Evolutionary conservation across 1,140 invertebrate genomes (phyloP), one percentile per base, ranked within the genome.

Genomic region (Goniozus legneri): DNA sequence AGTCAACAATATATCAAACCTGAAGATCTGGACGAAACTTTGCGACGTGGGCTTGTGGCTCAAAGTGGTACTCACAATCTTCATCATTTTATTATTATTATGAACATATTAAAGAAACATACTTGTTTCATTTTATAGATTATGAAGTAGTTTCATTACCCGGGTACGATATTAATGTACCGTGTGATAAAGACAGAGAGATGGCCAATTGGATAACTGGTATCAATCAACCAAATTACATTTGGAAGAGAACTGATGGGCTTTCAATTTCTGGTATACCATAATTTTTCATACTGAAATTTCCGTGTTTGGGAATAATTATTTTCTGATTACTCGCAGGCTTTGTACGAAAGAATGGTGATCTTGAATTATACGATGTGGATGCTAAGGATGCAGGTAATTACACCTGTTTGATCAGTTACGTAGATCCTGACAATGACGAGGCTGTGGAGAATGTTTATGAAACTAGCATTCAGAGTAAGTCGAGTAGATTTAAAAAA

Each of bases 381-480:
- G 63, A 68, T 20, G 50, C 56, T 13, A 64, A 59, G 50, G 64
- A 69, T 39, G 55, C 65, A 1, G 67, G 64, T 36, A 71, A 71
- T 60, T 72, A 72, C 55, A 64, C 59, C 2, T 72, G 69, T 42
- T 47, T 58, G 19, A 56, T 69, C 30, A 67, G 50, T 12, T 71
- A 69, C 48, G 59, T 62, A 21, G 62, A 68, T 50, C 65, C 68
- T 15, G 68, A 71, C 39, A 69, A 65, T 44, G 67, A 69, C 33
- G 62, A 69, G 38, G 47, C 57, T 22, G 54, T 69, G 22, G 40
- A 59, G 31, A 61, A 54, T 43, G 44, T 54, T 41, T 71, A 68
- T 41, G 48, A 54, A 45, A 64, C 65, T 35, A 56, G 47, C 39
- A 52, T 70, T 21, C 54, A 61, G 60, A 63, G 63, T 68, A 45